Percentiles rank a stretch among this genome's conserved stretches.
Evolutionary conservation across 2,113 vertebrate species (phyloP).

Genomic region (Colossoma macropomum): DNA sequence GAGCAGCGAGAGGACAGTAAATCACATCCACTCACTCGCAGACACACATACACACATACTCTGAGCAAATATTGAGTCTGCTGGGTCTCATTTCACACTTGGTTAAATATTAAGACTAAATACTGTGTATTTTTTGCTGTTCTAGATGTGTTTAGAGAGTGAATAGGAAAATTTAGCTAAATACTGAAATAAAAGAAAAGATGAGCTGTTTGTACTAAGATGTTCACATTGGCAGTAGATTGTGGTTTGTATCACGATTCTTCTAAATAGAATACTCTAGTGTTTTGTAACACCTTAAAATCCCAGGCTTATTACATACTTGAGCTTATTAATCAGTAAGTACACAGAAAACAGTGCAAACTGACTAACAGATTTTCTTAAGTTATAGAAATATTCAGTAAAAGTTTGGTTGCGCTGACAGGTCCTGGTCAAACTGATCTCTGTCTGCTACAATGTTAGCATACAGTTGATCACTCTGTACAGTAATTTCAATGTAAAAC

Average conservation of each 20-base stretch:
- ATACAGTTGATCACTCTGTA: too few species aligned
- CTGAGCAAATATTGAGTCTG: conserved; percentile 56
- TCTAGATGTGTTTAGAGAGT: conserved; percentile 28
- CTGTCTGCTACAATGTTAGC: too few species aligned
- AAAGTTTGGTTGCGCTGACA: too few species aligned
- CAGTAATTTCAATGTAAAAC: too few species aligned
- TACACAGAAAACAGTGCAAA: too few species aligned
- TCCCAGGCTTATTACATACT: too few species aligned
- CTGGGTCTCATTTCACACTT: conserved; percentile 53
- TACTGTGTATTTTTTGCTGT: conserved; percentile 28
- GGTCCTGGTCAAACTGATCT: too few species aligned
- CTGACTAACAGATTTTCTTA: too few species aligned
- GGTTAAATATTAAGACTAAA: conserved; percentile 58
- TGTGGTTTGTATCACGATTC: not conserved
- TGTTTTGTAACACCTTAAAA: too few species aligned
- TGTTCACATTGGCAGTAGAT: not conserved
- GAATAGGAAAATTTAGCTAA: not conserved
- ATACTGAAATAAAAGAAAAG: not conserved
- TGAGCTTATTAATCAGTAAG: too few species aligned
- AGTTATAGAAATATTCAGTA: too few species aligned
- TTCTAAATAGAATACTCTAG: too few species aligned
- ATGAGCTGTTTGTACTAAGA: not conserved
- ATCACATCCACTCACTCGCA: conserved; percentile 41
- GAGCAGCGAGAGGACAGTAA: conserved; percentile 39
- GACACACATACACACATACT: conserved; percentile 11